phyloP scores from a whole-genome alignment of 2,888 invertebrate species.

The Gerris lacustris region DNA sequence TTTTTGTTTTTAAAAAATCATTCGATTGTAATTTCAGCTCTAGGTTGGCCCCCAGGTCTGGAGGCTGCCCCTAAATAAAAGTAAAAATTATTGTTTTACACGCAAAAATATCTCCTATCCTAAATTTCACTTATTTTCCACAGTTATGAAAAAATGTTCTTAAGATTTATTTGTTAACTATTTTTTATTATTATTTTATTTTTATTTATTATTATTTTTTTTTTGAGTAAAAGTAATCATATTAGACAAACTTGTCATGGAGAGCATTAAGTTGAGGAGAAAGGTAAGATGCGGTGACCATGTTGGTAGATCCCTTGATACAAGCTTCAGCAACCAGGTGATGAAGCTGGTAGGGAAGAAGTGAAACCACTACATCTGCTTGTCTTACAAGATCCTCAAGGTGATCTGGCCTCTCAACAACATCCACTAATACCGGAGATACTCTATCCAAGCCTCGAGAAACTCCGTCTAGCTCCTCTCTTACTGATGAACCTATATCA shows the following conservation, averaged over 20 bases:
- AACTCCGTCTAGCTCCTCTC: slow-evolving; percentile 77
- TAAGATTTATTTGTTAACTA: too few species aligned
- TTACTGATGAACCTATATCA: slow-evolving; percentile 58
- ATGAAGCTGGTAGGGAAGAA: slow-evolving; percentile 84
- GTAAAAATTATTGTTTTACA: too few species aligned
- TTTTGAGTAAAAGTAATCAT: too few species aligned
- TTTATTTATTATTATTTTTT: too few species aligned
- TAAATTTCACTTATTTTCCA: too few species aligned
- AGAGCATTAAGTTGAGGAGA: slow-evolving; percentile 69
- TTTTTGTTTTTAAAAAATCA: too few species aligned
- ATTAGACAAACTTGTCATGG: slow-evolving; percentile 50
- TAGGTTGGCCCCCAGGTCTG: too few species aligned
- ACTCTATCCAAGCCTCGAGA: slow-evolving; percentile 65
- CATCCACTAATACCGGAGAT: slow-evolving; percentile 69
- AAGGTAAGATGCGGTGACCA: slow-evolving; percentile 95
- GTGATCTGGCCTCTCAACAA: slow-evolving; percentile 56
- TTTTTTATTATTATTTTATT: too few species aligned
- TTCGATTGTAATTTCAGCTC: too few species aligned
- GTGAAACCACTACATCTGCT: slow-evolving; percentile 67
- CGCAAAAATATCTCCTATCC: too few species aligned
- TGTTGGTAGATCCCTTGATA: slow-evolving; percentile 70
- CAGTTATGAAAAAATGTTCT: too few species aligned
- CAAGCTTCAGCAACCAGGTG: slow-evolving; percentile 75
- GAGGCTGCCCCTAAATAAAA: too few species aligned
- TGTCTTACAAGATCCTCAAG: slow-evolving; percentile 57